These are phyloP conservation scores for Sinotaia quadrata DNA, from an alignment of 2,888 invertebrate genomes.

Conservation along the genomic window DNA sequence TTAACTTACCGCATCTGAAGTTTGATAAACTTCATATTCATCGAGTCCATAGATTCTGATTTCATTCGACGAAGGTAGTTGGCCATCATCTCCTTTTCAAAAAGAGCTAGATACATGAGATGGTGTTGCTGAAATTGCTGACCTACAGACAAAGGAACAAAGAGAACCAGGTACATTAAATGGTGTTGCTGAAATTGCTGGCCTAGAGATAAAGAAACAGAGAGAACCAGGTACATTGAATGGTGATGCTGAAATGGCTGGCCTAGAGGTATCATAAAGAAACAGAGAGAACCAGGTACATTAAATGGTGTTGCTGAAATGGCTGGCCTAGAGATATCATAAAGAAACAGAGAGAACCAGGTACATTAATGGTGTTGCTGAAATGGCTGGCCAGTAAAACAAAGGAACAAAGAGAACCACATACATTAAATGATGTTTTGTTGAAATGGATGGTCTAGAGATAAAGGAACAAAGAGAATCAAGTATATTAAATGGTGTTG, in stretches of 20 bases:
- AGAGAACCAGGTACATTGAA: neutral
- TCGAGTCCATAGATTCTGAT: conserved; percentile 45
- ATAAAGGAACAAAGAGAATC: no score
- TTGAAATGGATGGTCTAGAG: no score
- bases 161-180: neutral
- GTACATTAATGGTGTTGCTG: conserved; percentile 32
- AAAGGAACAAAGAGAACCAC: neutral
- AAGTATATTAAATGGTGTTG: no score
- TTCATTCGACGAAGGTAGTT: conserved; percentile 52
- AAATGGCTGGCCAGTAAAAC: conserved; percentile 23
- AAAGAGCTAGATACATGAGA: conserved; percentile 56
- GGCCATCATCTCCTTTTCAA: conserved; percentile 67
- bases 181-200: conserved; percentile 35
- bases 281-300: neutral
- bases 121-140: conserved; percentile 35
- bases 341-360: neutral
- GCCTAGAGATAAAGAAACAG: conserved; percentile 6
- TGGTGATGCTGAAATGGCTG: conserved; percentile 35
- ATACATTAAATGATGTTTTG: neutral
- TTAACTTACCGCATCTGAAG: conserved; percentile 54
- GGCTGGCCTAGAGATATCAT: conserved; percentile 18
- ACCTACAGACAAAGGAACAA: conserved; percentile 7
- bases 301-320: conserved; percentile 34
- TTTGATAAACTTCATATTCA: conserved; percentile 51
- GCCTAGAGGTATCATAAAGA: conserved; percentile 10